phyloP scores from a whole-genome alignment of 2,113 vertebrate genomes.

The Bubo scandiacus region DNA sequence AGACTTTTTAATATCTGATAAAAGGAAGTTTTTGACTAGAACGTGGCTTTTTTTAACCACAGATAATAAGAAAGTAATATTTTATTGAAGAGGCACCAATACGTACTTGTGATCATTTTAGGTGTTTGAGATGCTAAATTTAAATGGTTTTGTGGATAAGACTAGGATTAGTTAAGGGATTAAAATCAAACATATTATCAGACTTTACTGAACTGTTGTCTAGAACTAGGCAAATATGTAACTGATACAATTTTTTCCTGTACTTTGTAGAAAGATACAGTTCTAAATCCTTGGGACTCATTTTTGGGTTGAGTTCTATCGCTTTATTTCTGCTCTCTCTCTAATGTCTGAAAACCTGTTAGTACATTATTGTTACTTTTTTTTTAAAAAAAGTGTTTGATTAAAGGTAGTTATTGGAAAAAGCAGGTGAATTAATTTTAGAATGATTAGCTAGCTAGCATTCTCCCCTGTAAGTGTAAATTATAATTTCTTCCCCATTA shows the following conservation, averaged over 20 bases:
- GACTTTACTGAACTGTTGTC: neutral
- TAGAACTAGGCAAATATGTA: neutral
- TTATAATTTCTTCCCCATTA: neutral
- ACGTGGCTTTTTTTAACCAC: neutral
- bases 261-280: neutral
- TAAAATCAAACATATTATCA: neutral
- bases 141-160: neutral
- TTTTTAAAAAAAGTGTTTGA: neutral
- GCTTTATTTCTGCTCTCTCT: neutral
- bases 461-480: neutral
- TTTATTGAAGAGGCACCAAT: neutral
- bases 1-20: neutral
- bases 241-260: neutral
- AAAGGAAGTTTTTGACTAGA: neutral
- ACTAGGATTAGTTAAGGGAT: neutral
- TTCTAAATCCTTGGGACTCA: neutral
- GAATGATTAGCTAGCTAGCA: neutral
- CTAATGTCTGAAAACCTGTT: neutral
- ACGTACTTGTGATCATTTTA: neutral
- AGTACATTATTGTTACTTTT: neutral
- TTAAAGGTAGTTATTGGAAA: neutral
- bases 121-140: neutral
- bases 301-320: neutral
- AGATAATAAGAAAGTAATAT: neutral
- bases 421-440: neutral